Conservation (phyloP, 2,113 vertebrate species). For the Anhinga anhinga region DNA sequence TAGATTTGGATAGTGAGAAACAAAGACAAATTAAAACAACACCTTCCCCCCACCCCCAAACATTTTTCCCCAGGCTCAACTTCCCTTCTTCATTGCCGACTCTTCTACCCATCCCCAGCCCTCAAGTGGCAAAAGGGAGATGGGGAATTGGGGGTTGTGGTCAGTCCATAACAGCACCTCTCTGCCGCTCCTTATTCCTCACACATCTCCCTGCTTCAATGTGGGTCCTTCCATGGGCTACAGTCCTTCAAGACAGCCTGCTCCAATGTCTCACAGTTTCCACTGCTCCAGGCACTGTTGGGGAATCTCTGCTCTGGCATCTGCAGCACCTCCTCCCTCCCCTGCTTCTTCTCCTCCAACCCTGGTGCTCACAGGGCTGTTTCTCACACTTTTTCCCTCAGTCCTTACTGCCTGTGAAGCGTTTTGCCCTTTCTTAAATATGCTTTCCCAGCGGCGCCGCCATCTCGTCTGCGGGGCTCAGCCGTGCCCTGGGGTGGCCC, state of each 20-base stretch:
- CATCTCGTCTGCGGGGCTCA: accelerated
- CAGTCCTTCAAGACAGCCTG: not conserved
- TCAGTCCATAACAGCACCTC: not conserved
- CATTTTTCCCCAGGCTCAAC: not conserved
- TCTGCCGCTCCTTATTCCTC: not conserved
- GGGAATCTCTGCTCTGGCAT: accelerated
- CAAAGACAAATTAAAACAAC: not conserved
- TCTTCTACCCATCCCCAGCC: not conserved
- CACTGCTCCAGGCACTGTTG: not conserved
- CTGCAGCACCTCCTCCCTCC: not conserved
- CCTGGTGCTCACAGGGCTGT: too few relatives aligned
- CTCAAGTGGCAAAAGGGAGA: accelerated
- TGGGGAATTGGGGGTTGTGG: not conserved
- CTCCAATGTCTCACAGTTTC: not conserved
- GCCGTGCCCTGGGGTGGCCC: not conserved
- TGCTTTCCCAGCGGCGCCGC: accelerated
- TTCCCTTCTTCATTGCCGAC: not conserved
- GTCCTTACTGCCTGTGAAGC: too few relatives aligned
- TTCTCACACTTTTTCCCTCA: not conserved
- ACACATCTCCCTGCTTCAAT: not conserved
- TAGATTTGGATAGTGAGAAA: not conserved
- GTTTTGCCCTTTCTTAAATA: not conserved
- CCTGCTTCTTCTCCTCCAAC: too few relatives aligned
- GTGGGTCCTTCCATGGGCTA: not conserved
- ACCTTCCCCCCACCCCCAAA: not conserved